These are phyloP conservation scores for Alethe castanea DNA, from an alignment of 2,113 vertebrate species.

Conservation along the genomic window DNA sequence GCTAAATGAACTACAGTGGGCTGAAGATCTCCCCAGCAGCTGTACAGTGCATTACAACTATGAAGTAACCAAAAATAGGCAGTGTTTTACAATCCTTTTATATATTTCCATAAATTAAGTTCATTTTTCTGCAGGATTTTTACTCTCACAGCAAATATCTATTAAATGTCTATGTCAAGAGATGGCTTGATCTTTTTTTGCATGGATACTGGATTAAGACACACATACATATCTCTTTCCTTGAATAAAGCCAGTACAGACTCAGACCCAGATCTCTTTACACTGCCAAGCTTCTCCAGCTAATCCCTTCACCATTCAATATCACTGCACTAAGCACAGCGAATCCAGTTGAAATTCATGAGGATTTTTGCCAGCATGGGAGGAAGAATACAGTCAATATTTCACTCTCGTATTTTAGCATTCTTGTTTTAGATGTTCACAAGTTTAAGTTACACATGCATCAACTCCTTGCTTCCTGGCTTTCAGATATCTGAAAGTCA, in stretches of 20 bases:
- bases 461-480: background rate
- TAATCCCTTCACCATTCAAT: background rate
- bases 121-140: background rate
- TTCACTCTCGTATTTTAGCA: background rate
- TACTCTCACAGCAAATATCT: background rate
- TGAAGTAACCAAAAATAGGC: background rate
- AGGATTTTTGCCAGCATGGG: background rate
- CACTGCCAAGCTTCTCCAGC: background rate
- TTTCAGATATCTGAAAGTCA: background rate
- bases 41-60: background rate
- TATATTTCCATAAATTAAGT: background rate
- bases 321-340: background rate
- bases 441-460: background rate
- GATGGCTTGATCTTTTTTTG: background rate
- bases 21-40: background rate
- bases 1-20: background rate
- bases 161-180: background rate
- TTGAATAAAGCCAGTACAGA: background rate
- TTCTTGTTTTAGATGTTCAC: background rate
- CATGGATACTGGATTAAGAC: background rate
- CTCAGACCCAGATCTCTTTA: background rate
- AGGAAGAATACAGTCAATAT: background rate
- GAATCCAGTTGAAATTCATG: background rate
- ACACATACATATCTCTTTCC: background rate
- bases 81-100: background rate